phyloP scores from a whole-genome alignment of 2,888 invertebrate genomes.

The Seira sanloemensis region DNA sequence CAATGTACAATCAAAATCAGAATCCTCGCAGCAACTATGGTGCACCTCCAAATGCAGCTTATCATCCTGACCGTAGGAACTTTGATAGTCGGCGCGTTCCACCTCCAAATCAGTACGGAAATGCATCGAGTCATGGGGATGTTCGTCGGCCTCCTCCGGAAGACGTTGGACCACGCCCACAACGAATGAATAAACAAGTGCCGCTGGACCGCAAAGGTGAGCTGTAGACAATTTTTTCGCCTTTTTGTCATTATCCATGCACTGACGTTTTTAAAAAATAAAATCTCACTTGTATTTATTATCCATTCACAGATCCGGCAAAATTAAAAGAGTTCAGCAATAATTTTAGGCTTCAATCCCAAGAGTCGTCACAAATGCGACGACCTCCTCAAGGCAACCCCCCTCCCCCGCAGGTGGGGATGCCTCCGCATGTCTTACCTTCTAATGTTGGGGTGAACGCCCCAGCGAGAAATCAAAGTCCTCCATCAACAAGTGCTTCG shows the following conservation, averaged over 20 bases:
- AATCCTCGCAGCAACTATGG: conserved; percentile 67
- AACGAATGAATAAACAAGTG: conserved; percentile 66
- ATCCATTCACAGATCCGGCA: conserved; percentile 46
- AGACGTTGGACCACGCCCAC: conserved; percentile 62
- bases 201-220: conserved; percentile 65
- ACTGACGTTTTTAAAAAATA: too few relatives aligned
- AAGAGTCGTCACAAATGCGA: conserved; percentile 49
- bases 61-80: conserved; percentile 64
- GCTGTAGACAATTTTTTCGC: background rate
- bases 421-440: conserved; percentile 37
- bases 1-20: conserved; percentile 76
- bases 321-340: conserved; percentile 65
- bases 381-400: conserved; percentile 54
- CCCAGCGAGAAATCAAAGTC: conserved; percentile 61
- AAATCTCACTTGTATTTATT: conserved; percentile 5
- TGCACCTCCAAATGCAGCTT: conserved; percentile 66
- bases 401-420: conserved; percentile 47
- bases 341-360: conserved; percentile 62
- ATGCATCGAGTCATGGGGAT: conserved; percentile 50
- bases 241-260: background rate
- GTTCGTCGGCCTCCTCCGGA: conserved; percentile 39
- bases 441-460: conserved; percentile 23
- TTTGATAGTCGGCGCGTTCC: conserved; percentile 64
- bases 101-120: conserved; percentile 66
- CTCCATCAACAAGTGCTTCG: conserved; percentile 49